phyloP scores from a whole-genome alignment of 2,113 vertebrate species.

The Syngnathus typhle region DNA sequence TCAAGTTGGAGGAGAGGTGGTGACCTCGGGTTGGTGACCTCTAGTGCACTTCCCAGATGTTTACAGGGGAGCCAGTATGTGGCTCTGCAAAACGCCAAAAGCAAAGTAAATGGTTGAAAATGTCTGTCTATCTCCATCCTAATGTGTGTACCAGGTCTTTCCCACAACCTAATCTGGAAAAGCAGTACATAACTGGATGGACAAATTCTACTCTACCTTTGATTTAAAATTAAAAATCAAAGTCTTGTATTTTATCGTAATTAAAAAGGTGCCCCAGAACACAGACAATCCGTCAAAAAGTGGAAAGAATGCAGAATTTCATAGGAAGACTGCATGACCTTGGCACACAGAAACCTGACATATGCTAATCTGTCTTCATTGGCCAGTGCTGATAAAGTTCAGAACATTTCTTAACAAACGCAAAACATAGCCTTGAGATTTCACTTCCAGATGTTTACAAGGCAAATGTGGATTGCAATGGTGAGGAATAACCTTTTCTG shows the following conservation, averaged over 20 bases:
- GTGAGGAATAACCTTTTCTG: constrained; percentile 23
- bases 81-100: background rate
- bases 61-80: background rate
- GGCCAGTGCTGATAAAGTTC: constrained; percentile 39
- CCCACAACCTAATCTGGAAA: background rate
- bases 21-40: background rate
- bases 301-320: constrained; percentile 40
- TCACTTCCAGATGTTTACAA: constrained; percentile 19
- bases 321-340: constrained; percentile 39
- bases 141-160: too few species aligned
- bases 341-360: constrained; percentile 19
- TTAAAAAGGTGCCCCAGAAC: constrained; percentile 22
- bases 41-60: constrained; percentile 6
- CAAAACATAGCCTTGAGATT: constrained; percentile 49
- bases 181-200: too few species aligned
- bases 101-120: too few species aligned
- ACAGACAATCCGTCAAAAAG: constrained; percentile 17
- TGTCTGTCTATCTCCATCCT: too few species aligned
- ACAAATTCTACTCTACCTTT: background rate
- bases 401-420: constrained; percentile 49
- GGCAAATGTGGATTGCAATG: background rate
- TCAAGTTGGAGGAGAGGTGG: constrained; percentile 3
- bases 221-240: background rate
- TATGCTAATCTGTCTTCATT: constrained; percentile 6
- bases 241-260: background rate